Base-by-base conservation (phyloP, 2,888 invertebrate genomes). In the Priocnemis perturbator region DNA sequence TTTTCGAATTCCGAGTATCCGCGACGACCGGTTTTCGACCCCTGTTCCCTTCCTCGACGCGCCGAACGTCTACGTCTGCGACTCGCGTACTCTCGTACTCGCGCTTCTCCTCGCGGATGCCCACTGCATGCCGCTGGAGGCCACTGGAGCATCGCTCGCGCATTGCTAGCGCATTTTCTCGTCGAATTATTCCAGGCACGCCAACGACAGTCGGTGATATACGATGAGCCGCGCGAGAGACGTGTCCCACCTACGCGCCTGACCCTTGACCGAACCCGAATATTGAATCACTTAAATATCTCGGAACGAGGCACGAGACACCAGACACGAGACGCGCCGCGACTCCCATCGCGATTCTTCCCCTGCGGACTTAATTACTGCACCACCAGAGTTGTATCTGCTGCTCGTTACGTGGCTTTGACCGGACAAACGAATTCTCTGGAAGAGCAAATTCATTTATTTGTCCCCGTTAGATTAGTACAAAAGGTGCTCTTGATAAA, bases 261-360 rank as follows among this genome's bases (percentile, higher is more conserved):
- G 81, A 84, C 82, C 82, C 70, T 58, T 74, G 73, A 79, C 82
- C 79, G 77, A 64, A 60, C 67, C 82, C 84, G 83, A 84, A 84
- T 84, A 84, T 84, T 82, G 79, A 83, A 84, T 83, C 80, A 78
- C 73, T 81, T 81, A 77, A 83, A 84, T 83, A 80, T 73, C 80
- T 77, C 71, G 60, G 69, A 74, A 69, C 73, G 74, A 76, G 81
- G 77, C 73, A 77, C 73, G 74, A 60, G 76, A 73, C 64, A n/a
- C 47, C n/a, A n/a, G n/a, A 78, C 73, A 77, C 73, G 74, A 60
- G 76, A 73, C 64, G 23, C 47, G 17, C 21, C 59, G 3, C 47
- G 47, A 47, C 3, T 20, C 14, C 15, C 44, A 17, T 1, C 23
- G 5, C 57, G 44, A 14, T 20, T 2, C 14, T 19, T 47, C 56